A percentile compares a stretch with the other conserved stretches of the same genome.
phyloP scores from a whole-genome alignment of 2,113 vertebrate genomes.

The Azemiops feae region DNA sequence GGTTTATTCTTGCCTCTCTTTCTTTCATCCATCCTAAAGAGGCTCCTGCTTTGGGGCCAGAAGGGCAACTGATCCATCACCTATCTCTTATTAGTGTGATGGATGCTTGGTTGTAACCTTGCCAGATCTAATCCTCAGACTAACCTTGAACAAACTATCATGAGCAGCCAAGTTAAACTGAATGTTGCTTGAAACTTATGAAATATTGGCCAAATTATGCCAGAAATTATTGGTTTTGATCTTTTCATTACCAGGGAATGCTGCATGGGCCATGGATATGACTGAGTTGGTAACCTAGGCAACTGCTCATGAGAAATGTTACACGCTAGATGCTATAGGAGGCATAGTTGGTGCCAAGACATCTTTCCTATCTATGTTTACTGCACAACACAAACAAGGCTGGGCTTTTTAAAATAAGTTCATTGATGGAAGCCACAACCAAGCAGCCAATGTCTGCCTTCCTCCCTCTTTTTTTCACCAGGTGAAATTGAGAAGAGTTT shows the following conservation, averaged over 20 bases:
- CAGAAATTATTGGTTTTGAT: not conserved
- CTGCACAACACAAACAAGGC: not conserved
- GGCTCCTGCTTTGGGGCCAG: not conserved
- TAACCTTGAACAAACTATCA: not conserved
- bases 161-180: not conserved
- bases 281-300: not conserved
- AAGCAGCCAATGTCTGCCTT: not conserved
- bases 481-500: not conserved
- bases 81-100: not conserved
- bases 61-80: not conserved
- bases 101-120: not conserved
- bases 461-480: not conserved
- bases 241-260: not conserved
- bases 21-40: not conserved
- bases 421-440: not conserved
- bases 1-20: not conserved
- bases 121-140: not conserved
- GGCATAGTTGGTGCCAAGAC: not conserved
- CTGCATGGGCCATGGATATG: not conserved
- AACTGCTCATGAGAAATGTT: not conserved
- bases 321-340: not conserved
- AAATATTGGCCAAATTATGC: not conserved
- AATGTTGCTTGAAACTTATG: not conserved
- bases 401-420: not conserved
- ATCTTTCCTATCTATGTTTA: not conserved